phyloP scores from a whole-genome alignment of 2,113 vertebrate genomes.

The Burhinus oedicnemus region DNA sequence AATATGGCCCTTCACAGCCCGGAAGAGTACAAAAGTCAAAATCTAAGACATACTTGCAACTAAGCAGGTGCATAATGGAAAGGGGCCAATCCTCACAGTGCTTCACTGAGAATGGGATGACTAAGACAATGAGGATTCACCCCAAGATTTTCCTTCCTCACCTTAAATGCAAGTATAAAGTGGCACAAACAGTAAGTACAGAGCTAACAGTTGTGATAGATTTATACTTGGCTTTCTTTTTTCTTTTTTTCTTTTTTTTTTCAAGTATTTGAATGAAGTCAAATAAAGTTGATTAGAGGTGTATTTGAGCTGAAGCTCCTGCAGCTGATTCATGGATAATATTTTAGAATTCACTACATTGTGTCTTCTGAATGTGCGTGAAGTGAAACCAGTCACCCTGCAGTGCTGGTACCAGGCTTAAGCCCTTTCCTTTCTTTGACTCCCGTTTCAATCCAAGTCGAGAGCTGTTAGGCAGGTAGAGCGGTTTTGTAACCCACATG shows the following conservation, averaged over 20 bases:
- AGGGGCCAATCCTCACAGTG: background rate
- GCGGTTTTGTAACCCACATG: background rate
- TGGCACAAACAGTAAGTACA: background rate
- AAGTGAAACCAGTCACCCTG: background rate
- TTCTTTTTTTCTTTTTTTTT: background rate
- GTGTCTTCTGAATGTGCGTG: background rate
- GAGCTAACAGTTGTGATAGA: background rate
- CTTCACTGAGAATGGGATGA: background rate
- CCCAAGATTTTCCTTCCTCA: background rate
- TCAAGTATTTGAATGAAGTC: background rate
- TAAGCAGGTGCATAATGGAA: background rate
- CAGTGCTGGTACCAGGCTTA: background rate
- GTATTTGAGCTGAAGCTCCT: background rate
- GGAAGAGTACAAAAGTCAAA: background rate
- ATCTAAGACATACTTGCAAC: background rate
- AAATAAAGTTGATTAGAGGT: background rate
- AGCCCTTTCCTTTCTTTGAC: background rate
- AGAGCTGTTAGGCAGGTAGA: background rate
- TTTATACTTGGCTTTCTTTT: background rate
- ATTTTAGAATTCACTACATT: background rate
- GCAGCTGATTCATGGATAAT: background rate
- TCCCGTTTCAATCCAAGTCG: background rate
- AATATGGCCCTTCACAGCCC: background rate
- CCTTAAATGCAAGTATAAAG: background rate
- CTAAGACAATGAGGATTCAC: background rate